Conservation (phyloP, 2,797 vertebrate genomes). For the Enteromius anoplus region DNA sequence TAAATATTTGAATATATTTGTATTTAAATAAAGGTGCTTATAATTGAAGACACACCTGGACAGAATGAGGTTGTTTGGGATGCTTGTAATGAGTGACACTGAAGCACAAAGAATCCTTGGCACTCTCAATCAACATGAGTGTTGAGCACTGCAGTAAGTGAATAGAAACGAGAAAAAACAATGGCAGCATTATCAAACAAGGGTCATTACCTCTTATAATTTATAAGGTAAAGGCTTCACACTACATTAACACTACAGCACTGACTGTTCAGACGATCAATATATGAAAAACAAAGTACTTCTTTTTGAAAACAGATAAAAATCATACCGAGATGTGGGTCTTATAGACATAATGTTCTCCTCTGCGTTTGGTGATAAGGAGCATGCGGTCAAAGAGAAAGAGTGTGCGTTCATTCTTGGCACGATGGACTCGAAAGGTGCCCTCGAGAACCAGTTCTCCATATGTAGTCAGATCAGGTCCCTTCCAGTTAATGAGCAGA, state of each 20-base stretch:
- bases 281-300: background rate
- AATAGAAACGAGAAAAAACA: background rate
- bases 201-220: background rate
- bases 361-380: constrained; percentile 89
- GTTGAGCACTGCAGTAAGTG: constrained; percentile 82
- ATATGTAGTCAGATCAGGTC: constrained; percentile 87
- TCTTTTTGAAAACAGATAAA: background rate
- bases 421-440: constrained; percentile 87
- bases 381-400: constrained; percentile 92
- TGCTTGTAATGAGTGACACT: constrained; percentile 93
- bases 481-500: constrained; percentile 91
- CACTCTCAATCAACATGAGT: constrained; percentile 91
- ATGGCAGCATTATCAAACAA: background rate
- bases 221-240: background rate
- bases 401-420: constrained; percentile 87
- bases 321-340: constrained; percentile 84
- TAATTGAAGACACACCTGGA: constrained; percentile 86
- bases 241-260: background rate
- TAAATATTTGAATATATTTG: background rate
- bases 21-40: constrained; percentile 23
- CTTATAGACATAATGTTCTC: constrained; percentile 90
- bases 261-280: background rate
- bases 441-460: constrained; percentile 94
- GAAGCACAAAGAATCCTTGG: constrained; percentile 90
- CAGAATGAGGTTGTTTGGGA: constrained; percentile 88